Base-by-base conservation (phyloP, 23 tunicate genomes). In the Ascidia mentula region DNA sequence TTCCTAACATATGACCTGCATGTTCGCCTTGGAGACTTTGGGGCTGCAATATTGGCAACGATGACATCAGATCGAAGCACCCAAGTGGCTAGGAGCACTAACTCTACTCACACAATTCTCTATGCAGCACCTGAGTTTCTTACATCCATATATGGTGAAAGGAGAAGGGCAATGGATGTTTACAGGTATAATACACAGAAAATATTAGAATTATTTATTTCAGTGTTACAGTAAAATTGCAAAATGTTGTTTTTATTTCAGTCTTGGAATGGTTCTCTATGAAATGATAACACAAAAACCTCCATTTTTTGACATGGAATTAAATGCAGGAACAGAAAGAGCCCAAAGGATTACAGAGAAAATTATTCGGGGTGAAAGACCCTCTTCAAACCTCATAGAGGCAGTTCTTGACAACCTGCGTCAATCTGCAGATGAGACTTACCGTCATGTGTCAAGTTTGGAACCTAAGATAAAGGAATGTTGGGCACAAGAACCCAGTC, bases 91-190 rank as follows among this genome's bases (percentile, higher is more conserved):
- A 45, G 71, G 6, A 20, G 34, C 4, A 18, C 34, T 12, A 20
- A 61, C n/a, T 36, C 31, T n/a, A 33, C 46, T 1, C 79, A 73
- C 18, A 37, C 86, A 3, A 77, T 82, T 73, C 79, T 73, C 18
- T 82, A 72, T 73, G 31, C 86, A 15, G 86, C 86, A 61, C 86
- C 86, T n/a, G 86, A 82, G 32, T 73, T 82, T 32, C 46, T 82
- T 6, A 26, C 18, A 1, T 31, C 73, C 39, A 36, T 73, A 36
- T 82, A 34, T 45, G 46, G 70, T 18, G 32, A 1, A 4, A 73
- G 73, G 31, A 53, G 34, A 0, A 73, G 69, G 6, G 79, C 86
- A 37, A 82, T 82, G 86, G 86, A 82, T 73, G 72, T 82, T 53
- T 53, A 53, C 65, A 53, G 65, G 65, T 53, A 6, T 1, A 28